These are phyloP conservation scores for Bombus picipes DNA, from an alignment of 1,140 invertebrate genomes.

Conservation along the genomic window DNA sequence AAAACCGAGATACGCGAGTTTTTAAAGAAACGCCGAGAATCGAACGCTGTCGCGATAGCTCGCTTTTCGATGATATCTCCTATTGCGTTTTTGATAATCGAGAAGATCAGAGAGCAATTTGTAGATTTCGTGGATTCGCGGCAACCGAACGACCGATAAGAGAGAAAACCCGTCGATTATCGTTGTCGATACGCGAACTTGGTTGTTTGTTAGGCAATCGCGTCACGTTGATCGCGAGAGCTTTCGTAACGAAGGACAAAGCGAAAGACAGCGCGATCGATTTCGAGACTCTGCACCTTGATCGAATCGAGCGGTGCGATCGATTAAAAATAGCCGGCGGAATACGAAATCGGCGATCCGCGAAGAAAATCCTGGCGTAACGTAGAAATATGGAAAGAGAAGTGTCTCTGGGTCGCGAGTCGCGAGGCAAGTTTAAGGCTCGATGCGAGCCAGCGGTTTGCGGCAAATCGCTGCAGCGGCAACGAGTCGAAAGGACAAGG, in stretches of 20 bases:
- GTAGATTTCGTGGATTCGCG: not conserved
- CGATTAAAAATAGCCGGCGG: not conserved
- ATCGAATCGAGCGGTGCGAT: not conserved
- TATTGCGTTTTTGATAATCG: not conserved
- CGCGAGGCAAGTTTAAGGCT: too few species aligned
- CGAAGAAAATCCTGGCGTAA: not conserved
- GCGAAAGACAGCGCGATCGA: not conserved
- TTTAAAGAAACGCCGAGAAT: too few species aligned
- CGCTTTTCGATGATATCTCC: conserved; percentile 12
- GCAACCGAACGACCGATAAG: not conserved
- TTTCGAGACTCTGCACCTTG: not conserved
- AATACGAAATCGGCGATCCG: not conserved
- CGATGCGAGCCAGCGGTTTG: too few species aligned
- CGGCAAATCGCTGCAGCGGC: too few species aligned
- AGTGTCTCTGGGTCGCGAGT: too few species aligned
- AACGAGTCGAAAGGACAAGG: too few species aligned
- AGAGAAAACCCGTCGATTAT: not conserved
- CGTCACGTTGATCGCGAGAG: too few species aligned
- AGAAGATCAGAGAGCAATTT: not conserved
- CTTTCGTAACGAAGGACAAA: not conserved
- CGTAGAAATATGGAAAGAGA: too few species aligned
- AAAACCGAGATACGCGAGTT: too few species aligned
- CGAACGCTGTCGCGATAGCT: too few species aligned
- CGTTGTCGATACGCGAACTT: not conserved
- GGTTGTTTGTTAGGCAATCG: not conserved